Evolutionary conservation across 1,140 invertebrate genomes (phyloP), one percentile per base, ranked within the genome.

Genomic region (Stenopsyche tienmushanensis): DNA sequence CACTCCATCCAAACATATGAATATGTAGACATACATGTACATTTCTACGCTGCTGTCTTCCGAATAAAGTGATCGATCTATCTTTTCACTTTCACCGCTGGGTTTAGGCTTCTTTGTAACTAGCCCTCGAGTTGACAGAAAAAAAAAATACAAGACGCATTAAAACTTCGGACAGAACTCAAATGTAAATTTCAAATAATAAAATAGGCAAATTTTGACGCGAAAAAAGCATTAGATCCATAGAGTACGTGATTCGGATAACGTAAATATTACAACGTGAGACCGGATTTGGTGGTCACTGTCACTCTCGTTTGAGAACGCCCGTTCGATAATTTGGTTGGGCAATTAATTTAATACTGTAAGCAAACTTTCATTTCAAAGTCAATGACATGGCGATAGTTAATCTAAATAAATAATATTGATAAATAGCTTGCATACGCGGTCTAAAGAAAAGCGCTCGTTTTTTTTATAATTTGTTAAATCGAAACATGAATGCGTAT

Each of bases 41-140:
- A 34, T 34, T 5, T 34, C 29, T 13, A 34, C 13, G 13, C 13
- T 13, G 5, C 13, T 34, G 41, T 39, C 57, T 45, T 60, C 10
- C 29, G 24, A 60, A 62, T 53, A 53, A 24, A 62, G 60, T 62
- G 60, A 62, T 62, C 60, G 34, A 62, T 62, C 60, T 62, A 52
- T 44, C 47, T 62, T 62, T 62, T 62, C 60, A 62, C 60, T 62
- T 62, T 62, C 60, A 23, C 18, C 44, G 49, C 49, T 15, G 60
- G 13, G 29, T 13, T 34, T 34, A 5, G 44, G 44, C 44, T 8
- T 47, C 5, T 47, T 47, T 47, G 44, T 47, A 47, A 15, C 5
- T 15, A 47, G 44, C 44, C 44, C 44, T 47, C 18, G 44, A 18
- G 17, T 47, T 47, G 10, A 15, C 44, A 47, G 7, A 47, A 15